Evolutionary conservation across 2,888 invertebrate genomes (phyloP).

Genomic region (Trypoxylon attenuatum): DNA sequence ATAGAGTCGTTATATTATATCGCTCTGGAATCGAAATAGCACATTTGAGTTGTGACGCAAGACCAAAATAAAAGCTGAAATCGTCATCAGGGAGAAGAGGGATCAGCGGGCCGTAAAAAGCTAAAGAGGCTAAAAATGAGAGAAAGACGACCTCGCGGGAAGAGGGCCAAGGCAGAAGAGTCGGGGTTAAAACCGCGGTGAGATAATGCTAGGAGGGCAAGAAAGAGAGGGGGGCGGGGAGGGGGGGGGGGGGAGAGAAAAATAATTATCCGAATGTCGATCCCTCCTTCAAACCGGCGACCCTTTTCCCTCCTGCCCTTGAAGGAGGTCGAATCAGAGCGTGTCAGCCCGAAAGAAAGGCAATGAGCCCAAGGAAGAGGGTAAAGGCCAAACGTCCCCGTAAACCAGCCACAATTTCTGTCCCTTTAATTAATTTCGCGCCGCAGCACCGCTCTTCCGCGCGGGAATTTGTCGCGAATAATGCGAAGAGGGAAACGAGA

Average conservation of each 20-base stretch:
- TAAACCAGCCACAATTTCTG: slow-evolving; percentile 14
- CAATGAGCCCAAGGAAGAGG: neutral
- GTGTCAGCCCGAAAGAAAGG: neutral
- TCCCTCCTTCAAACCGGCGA: slow-evolving; percentile 1
- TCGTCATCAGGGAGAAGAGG: too few relatives aligned
- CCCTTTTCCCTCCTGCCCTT: neutral
- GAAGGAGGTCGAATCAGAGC: neutral
- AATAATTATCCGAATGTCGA: slow-evolving; percentile 19
- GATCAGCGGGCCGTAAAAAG: too few relatives aligned
- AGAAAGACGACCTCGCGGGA: neutral
- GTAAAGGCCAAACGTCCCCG: neutral
- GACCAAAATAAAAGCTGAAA: too few relatives aligned
- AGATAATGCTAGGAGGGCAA: too few relatives aligned
- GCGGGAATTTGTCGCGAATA: slow-evolving; percentile 29
- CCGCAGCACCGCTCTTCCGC: slow-evolving; percentile 12
- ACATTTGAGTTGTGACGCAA: too few relatives aligned
- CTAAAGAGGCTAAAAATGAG: too few relatives aligned
- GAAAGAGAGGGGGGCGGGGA: too few relatives aligned
- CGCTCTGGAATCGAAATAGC: too few relatives aligned
- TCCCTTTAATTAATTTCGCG: slow-evolving; percentile 38
- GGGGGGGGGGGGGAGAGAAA: slow-evolving; percentile 5
- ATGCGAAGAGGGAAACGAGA: neutral
- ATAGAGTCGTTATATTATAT: too few relatives aligned
- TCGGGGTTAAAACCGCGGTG: too few relatives aligned
- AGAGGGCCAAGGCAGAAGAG: neutral